Evolutionary conservation across 2,888 invertebrate species (phyloP).

Genomic region (Neoascia interrupta): DNA sequence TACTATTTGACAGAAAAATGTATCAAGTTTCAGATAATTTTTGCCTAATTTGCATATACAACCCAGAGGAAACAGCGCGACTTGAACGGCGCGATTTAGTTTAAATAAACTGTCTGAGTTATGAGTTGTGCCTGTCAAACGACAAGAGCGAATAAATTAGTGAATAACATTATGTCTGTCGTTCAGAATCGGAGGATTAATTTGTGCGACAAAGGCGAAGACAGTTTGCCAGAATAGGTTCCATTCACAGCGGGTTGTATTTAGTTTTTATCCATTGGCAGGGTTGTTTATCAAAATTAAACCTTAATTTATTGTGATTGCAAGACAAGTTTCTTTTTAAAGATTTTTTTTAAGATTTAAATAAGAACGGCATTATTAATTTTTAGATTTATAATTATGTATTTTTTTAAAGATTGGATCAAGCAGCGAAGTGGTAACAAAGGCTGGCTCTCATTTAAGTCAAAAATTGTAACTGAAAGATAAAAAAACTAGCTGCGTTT

Average conservation of each 20-base stretch:
- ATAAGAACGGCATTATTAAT: no score
- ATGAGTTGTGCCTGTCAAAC: conserved; percentile 43
- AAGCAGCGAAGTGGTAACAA: no score
- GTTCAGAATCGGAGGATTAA: conserved; percentile 39
- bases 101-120: conserved; percentile 41
- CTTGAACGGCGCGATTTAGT: conserved; percentile 9
- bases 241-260: conserved; percentile 31
- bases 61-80: conserved; percentile 11
- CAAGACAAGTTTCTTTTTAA: neutral
- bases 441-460: no score
- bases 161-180: conserved; percentile 41
- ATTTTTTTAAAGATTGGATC: no score
- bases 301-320: conserved; percentile 47
- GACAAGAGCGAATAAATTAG: conserved; percentile 40
- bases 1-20: conserved; percentile 6
- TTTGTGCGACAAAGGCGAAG: conserved; percentile 24
- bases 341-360: neutral
- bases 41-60: conserved; percentile 40
- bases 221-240: conserved; percentile 6
- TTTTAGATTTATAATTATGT: no score
- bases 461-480: no score
- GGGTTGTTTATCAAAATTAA: conserved; percentile 35
- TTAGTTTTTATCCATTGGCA: conserved; percentile 17
- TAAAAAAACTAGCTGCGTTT: no score
- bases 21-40: conserved; percentile 21